phyloP scores from a whole-genome alignment of 1,140 invertebrate genomes.

The Carposina sasakii region DNA sequence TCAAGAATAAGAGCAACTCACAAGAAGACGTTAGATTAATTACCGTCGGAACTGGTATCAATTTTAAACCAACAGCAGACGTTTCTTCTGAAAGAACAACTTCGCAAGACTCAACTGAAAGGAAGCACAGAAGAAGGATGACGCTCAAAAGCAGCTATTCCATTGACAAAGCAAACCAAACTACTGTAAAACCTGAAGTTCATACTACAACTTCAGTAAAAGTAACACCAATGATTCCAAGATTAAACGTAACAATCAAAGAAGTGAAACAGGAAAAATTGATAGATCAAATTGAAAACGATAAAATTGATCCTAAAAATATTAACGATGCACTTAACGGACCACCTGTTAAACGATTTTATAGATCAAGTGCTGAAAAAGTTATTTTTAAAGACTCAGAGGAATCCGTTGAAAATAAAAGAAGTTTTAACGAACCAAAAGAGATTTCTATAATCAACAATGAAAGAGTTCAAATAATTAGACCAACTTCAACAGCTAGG shows the following conservation, averaged over 20 bases:
- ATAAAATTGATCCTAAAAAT: constrained; percentile 32
- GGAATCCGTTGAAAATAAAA: no score
- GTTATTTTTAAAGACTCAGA: neutral
- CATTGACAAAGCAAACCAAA: constrained; percentile 16
- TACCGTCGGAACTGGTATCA: constrained; percentile 42
- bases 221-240: neutral
- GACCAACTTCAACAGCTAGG: constrained; percentile 36
- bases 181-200: no score
- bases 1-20: constrained; percentile 14
- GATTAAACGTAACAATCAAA: constrained; percentile 22
- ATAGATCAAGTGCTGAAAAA: constrained; percentile 21
- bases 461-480: constrained; percentile 55
- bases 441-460: constrained; percentile 51
- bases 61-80: constrained; percentile 27
- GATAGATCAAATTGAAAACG: constrained; percentile 44
- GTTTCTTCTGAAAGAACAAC: constrained; percentile 17
- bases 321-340: constrained; percentile 18
- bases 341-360: neutral
- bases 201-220: no score
- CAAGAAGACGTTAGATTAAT: constrained; percentile 29
- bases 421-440: constrained; percentile 27
- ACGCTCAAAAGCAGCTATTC: constrained; percentile 32
- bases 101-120: constrained; percentile 30
- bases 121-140: constrained; percentile 46
- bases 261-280: constrained; percentile 37